These are phyloP conservation scores for Lasioglossum zephyrum DNA, from an alignment of 2,888 invertebrate species.

Conservation along the genomic window DNA sequence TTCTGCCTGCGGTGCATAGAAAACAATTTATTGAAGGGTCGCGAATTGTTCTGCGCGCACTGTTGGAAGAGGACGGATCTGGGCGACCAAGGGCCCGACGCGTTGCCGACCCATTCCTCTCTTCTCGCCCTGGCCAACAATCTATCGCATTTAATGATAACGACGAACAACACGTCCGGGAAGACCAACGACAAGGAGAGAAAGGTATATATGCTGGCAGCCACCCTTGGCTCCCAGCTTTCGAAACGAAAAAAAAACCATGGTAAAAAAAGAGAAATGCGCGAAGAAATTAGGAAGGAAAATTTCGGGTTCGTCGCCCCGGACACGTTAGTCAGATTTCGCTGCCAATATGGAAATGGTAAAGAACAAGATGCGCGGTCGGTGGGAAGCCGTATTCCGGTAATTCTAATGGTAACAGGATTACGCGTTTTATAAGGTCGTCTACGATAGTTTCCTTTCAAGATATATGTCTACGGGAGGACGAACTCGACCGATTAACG, in stretches of 20 bases:
- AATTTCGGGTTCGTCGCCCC: slow-evolving; percentile 14
- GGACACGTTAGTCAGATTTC: background rate
- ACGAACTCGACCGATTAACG: too few species aligned
- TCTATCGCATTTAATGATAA: slow-evolving; percentile 87
- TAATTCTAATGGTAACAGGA: slow-evolving; percentile 74
- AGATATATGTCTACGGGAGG: background rate
- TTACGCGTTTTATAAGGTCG: slow-evolving; percentile 66
- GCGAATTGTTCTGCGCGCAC: slow-evolving; percentile 89
- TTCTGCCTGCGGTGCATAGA: slow-evolving; percentile 91
- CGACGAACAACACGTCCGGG: slow-evolving; percentile 83
- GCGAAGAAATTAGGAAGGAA: background rate
- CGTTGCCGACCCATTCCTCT: slow-evolving; percentile 89
- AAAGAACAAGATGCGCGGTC: slow-evolving; percentile 45
- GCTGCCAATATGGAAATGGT: slow-evolving; percentile 34
- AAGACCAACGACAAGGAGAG: slow-evolving; percentile 84
- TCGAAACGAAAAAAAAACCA: background rate
- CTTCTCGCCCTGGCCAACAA: slow-evolving; percentile 89
- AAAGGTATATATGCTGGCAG: slow-evolving; percentile 77
- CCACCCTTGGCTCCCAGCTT: too few species aligned
- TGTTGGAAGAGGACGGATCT: slow-evolving; percentile 91
- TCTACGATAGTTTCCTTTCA: slow-evolving; percentile 20
- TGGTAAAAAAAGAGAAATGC: background rate
- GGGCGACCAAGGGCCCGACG: slow-evolving; percentile 88
- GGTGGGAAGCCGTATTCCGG: slow-evolving; percentile 69
- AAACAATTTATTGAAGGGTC: slow-evolving; percentile 88